Evolutionary conservation across 2,888 invertebrate species (phyloP), one percentile per base, ranked within the genome.

Genomic region (Charanyca ferruginea): DNA sequence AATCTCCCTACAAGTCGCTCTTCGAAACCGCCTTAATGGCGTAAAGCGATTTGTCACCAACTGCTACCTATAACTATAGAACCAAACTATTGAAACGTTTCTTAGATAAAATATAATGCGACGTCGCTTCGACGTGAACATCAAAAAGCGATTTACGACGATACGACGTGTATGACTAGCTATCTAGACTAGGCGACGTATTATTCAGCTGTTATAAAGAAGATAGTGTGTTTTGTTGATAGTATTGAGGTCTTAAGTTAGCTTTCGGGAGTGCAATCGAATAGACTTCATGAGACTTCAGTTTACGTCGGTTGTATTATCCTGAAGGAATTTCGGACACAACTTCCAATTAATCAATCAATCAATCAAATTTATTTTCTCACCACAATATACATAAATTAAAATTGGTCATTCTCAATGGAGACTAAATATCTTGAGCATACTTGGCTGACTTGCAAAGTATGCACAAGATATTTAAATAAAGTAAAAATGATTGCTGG

Each of bases 101-200:
- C 59, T 53, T 23, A 79, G 70, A 80, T 76, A 79, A 75, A 71
- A 45, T 54, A 51, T 57, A 81, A 70, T 47, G 58, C 41, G 53
- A 32, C 57, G 47, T 55, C 28, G 64, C 52, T 59, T 76, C 76
- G 70, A 75, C 63, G 42, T 5, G 65, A 71, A 82, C 80, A 80
- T 80, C 80, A 80, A 73, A 82, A 80, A 80, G 66, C 80, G 77
- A 82, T 80, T 80, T 80, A 71, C 38, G 60, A 20, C 20, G 44
- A 71, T 69, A 63, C 55, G 44, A 42, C 20, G 53, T 35, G 49
- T 51, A n/a, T n/a, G n/a, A n/a, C n/a, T n/a, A n/a, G n/a, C n/a
- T n/a, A 41, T 58, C 61, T 52, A 42, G 52, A 28, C 44, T n/a
- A 7, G 25, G 18, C 32, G 16, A 51, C 68, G 58, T 73, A 54